Conservation (phyloP, 2,113 vertebrate genomes). For the Turdus rufiventris region DNA sequence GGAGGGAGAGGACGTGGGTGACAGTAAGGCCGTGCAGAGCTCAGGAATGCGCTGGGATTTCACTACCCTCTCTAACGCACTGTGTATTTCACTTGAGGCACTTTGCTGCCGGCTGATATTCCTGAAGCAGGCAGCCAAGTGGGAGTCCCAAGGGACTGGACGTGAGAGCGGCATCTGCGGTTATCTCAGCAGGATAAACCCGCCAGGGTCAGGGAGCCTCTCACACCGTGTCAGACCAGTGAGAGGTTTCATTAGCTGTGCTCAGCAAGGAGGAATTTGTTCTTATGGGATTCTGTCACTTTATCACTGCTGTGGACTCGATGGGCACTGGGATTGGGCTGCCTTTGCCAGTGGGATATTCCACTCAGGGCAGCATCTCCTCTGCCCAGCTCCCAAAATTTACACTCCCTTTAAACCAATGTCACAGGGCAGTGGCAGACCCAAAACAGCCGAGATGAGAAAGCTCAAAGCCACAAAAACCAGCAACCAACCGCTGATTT, state of each 20-base stretch:
- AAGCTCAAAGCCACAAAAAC: neutral
- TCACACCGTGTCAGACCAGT: neutral
- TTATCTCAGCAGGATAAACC: neutral
- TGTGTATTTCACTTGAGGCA: constrained; percentile 47
- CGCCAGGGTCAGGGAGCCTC: neutral
- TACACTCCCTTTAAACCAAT: neutral
- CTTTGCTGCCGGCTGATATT: constrained; percentile 18
- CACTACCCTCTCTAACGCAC: neutral
- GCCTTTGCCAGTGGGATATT: neutral
- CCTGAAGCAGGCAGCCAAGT: constrained; percentile 8
- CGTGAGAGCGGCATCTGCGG: neutral
- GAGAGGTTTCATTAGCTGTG: neutral
- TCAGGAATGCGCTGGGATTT: neutral
- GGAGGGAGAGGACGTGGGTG: neutral
- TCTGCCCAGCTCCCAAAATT: neutral
- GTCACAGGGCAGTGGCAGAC: neutral
- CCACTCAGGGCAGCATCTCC: fast-evolving
- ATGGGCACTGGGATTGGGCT: neutral
- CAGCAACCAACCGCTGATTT: neutral
- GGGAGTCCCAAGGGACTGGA: neutral
- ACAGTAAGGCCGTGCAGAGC: neutral
- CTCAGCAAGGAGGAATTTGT: neutral
- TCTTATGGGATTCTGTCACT: fast-evolving
- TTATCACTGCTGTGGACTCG: neutral
- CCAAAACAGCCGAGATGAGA: neutral